A percentile compares a stretch with the other conserved stretches of the same genome.
Conservation (phyloP, 2,797 vertebrate species). For the Sebastes itinus region DNA sequence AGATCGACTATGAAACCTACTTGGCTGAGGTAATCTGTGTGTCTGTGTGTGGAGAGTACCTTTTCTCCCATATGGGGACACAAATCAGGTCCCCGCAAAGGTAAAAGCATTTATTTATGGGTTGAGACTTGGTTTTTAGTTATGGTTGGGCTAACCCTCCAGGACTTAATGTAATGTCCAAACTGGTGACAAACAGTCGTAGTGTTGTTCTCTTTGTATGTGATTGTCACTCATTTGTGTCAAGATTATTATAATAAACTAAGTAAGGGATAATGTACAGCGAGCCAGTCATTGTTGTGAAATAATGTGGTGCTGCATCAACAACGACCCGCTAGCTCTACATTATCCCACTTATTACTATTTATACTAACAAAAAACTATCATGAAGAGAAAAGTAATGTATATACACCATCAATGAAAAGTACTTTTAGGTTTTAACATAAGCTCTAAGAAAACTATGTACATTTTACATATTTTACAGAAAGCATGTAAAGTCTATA, state of each 20-base stretch:
- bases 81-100: background rate
- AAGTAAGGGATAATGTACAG: background rate
- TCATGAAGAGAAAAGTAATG: too few species aligned
- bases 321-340: too few species aligned
- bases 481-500: too few species aligned
- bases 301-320: too few species aligned
- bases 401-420: too few species aligned
- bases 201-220: background rate
- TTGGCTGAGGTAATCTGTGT: constrained; percentile 85
- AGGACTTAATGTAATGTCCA: background rate
- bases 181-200: too few species aligned
- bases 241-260: background rate
- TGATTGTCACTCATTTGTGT: background rate
- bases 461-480: too few species aligned
- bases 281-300: too few species aligned
- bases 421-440: too few species aligned
- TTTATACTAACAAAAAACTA: too few species aligned
- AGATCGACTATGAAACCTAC: constrained; percentile 85
- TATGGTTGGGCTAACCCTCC: background rate
- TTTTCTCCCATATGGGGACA: background rate
- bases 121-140: background rate
- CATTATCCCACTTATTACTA: too few species aligned
- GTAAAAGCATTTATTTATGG: background rate
- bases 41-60: background rate
- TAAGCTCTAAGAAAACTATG: too few species aligned